Percentiles rank a stretch among this genome's conserved stretches.
Evolutionary conservation across 2,797 vertebrate species (phyloP).

Genomic region (Falco rusticolus): DNA sequence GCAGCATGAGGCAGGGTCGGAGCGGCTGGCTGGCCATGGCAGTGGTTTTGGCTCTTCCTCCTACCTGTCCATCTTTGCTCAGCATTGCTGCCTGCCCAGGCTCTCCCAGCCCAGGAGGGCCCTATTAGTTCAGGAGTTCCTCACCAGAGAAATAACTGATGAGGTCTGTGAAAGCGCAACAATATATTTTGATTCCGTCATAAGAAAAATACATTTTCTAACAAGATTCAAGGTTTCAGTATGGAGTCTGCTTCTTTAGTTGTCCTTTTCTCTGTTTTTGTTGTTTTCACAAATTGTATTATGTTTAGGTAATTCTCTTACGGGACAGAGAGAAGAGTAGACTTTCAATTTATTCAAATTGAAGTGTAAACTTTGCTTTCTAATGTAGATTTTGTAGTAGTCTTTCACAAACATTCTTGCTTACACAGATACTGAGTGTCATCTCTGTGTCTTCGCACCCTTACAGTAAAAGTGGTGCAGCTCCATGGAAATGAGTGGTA

Average conservation of each 20-base stretch:
- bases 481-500: neutral
- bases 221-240: neutral
- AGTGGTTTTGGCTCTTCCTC: neutral
- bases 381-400: neutral
- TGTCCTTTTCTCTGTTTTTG: neutral
- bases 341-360: neutral
- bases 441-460: neutral
- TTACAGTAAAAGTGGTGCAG: neutral
- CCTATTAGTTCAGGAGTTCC: neutral
- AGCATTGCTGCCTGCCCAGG: neutral
- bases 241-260: neutral
- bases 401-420: neutral
- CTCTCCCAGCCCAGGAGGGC: neutral
- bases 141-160: neutral
- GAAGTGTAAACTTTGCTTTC: neutral
- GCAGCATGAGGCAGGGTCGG: accelerated
- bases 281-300: neutral
- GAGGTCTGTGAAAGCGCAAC: neutral
- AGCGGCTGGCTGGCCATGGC: accelerated
- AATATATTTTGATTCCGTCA: neutral
- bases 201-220: neutral
- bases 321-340: neutral
- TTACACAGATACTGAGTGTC: neutral
- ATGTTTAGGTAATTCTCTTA: neutral
- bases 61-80: neutral